Evolutionary conservation across 1,140 invertebrate genomes (phyloP).

Genomic region (Heliconius eleuchia): DNA sequence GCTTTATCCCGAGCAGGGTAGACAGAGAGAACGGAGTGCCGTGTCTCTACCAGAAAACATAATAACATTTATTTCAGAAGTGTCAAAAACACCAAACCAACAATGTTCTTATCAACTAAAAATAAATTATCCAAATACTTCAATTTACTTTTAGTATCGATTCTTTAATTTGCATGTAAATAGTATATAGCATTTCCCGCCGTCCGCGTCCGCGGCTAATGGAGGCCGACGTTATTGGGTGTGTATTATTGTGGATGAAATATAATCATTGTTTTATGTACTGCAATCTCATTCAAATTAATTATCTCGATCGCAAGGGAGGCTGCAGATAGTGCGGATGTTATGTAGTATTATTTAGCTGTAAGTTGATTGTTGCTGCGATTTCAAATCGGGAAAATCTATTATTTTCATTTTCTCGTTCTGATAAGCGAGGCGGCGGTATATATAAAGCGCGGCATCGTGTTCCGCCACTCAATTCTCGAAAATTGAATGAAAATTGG

Average conservation of each 20-base stretch:
- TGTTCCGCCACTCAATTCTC: too few relatives aligned
- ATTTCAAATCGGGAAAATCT: too few relatives aligned
- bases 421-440: too few relatives aligned
- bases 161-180: constrained; percentile 15
- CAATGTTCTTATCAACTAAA: background rate
- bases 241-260: constrained; percentile 39
- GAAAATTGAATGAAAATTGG: too few relatives aligned
- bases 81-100: too few relatives aligned
- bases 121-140: background rate
- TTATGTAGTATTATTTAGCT: background rate
- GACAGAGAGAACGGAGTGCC: too few relatives aligned
- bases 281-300: constrained; percentile 46
- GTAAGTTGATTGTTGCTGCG: too few relatives aligned
- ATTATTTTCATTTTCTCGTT: too few relatives aligned
- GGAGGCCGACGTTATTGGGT: constrained; percentile 34
- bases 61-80: too few relatives aligned
- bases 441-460: too few relatives aligned
- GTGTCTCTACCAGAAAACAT: too few relatives aligned
- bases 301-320: constrained; percentile 35
- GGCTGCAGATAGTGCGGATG: background rate
- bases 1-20: too few relatives aligned
- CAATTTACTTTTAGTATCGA: constrained; percentile 4
- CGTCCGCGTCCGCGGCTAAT: constrained; percentile 30
- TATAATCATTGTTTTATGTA: constrained; percentile 40
- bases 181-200: constrained; percentile 18